Conservation (phyloP, 2,888 invertebrate species). For the Leptinotarsa juncta region DNA sequence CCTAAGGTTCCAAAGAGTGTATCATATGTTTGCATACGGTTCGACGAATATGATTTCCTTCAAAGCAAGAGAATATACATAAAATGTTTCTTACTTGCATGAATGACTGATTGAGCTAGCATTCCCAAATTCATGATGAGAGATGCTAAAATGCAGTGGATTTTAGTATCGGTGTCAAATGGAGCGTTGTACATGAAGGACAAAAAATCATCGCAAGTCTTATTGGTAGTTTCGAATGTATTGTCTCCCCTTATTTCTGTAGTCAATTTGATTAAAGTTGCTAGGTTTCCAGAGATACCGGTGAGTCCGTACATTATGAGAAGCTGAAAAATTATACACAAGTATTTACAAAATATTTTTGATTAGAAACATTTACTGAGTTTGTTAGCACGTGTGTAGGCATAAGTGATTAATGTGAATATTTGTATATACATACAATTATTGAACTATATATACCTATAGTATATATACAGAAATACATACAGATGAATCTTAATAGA, state of each 20-base stretch:
- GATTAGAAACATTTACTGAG: too few relatives aligned
- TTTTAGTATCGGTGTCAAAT: background rate
- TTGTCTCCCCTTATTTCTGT: slow-evolving; percentile 1
- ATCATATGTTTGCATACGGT: too few relatives aligned
- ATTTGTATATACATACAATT: too few relatives aligned
- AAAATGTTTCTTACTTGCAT: slow-evolving; percentile 1
- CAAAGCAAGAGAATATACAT: background rate
- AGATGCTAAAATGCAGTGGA: background rate
- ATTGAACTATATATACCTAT: too few relatives aligned
- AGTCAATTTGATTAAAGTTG: slow-evolving; percentile 1
- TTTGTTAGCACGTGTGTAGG: too few relatives aligned
- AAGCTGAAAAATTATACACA: slow-evolving; percentile 1
- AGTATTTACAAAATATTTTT: background rate
- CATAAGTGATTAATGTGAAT: too few relatives aligned
- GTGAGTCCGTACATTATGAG: background rate
- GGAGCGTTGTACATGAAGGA: background rate
- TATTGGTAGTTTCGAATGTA: slow-evolving; percentile 12
- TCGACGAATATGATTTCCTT: too few relatives aligned
- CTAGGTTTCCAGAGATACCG: background rate
- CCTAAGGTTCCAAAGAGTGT: too few relatives aligned
- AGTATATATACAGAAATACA: too few relatives aligned
- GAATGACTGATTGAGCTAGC: background rate
- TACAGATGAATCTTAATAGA: too few relatives aligned
- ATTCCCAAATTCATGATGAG: background rate
- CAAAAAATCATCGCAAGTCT: slow-evolving; percentile 14